Percentiles rank a stretch among this genome's conserved stretches.
These are phyloP conservation scores for Diplogasteroides magnus DNA, from an alignment of 1,140 invertebrate genomes.

Conservation along the genomic window DNA sequence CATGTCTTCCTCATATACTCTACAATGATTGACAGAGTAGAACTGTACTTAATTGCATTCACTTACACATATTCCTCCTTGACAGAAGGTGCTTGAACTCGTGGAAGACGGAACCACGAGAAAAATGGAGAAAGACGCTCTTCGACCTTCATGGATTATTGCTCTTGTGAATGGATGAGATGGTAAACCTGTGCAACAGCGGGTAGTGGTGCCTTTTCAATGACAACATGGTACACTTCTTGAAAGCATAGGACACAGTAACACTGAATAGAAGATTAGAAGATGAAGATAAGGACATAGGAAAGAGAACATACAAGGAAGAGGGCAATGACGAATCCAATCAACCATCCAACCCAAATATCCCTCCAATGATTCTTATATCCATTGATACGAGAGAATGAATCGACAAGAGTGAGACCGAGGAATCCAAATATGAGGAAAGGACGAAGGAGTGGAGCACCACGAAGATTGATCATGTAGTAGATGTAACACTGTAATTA, in stretches of 20 bases:
- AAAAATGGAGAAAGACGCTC: slow-evolving; percentile 49
- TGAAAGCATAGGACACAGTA: slow-evolving; percentile 54
- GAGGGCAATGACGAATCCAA: slow-evolving; percentile 46
- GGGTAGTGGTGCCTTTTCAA: slow-evolving; percentile 32
- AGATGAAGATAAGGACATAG: not conserved
- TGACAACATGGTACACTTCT: slow-evolving; percentile 52
- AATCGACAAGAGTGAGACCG: slow-evolving; percentile 50
- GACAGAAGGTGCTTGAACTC: slow-evolving; percentile 53
- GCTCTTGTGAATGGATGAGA: not conserved
- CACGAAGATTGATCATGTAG: slow-evolving; percentile 55
- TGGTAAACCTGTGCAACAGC: not conserved
- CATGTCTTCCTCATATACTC: slow-evolving; percentile 55
- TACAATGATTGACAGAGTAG: slow-evolving; percentile 29
- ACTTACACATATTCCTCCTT: slow-evolving; percentile 56
- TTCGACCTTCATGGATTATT: slow-evolving; percentile 30
- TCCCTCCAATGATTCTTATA: slow-evolving; percentile 56
- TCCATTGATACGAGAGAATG: slow-evolving; percentile 54
- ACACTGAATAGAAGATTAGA: slow-evolving; percentile 39
- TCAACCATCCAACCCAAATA: slow-evolving; percentile 55
- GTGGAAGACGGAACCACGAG: slow-evolving; percentile 52
- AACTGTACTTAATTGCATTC: not conserved
- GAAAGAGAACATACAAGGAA: slow-evolving; percentile 43
- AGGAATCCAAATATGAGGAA: slow-evolving; percentile 54
- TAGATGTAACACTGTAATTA: slow-evolving; percentile 51
- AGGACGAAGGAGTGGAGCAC: slow-evolving; percentile 50